A percentile compares a stretch with the other conserved stretches of the same genome.
phyloP scores from a whole-genome alignment of 2,888 invertebrate species.

The Ornithoptera priamus region DNA sequence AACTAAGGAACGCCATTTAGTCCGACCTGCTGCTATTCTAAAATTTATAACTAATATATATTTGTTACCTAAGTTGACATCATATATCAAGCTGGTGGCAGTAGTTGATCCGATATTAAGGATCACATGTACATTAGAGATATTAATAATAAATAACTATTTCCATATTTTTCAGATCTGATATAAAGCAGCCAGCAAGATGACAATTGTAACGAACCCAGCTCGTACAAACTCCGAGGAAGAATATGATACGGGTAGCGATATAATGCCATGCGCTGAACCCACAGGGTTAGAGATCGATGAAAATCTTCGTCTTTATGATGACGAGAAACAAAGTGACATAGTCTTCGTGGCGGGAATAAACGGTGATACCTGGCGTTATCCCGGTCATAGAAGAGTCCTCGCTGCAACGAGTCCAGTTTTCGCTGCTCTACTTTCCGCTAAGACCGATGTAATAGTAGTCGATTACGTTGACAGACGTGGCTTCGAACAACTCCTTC shows the following conservation, averaged over 20 bases:
- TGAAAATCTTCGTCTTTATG: slow-evolving; percentile 64
- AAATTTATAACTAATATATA: too few species aligned
- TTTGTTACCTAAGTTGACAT: too few species aligned
- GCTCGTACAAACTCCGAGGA: slow-evolving; percentile 51
- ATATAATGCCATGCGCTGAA: slow-evolving; percentile 39
- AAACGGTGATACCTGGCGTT: slow-evolving; percentile 83
- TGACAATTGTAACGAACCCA: slow-evolving; percentile 76
- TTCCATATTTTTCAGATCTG: slow-evolving; percentile 52
- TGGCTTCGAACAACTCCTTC: slow-evolving; percentile 83
- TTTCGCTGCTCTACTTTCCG: slow-evolving; percentile 79
- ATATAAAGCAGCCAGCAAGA: slow-evolving; percentile 40
- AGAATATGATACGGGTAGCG: slow-evolving; percentile 49
- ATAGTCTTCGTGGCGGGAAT: slow-evolving; percentile 83
- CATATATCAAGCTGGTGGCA: too few species aligned
- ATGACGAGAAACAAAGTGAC: slow-evolving; percentile 80
- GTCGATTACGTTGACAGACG: slow-evolving; percentile 83
- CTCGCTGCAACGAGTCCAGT: slow-evolving; percentile 83
- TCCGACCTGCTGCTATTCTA: too few species aligned
- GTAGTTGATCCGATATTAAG: too few species aligned
- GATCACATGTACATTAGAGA: too few species aligned
- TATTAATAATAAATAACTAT: slow-evolving; percentile 5
- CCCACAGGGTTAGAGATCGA: slow-evolving; percentile 45
- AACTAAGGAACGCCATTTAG: too few species aligned
- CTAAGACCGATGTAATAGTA: slow-evolving; percentile 67
- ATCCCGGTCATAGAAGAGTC: slow-evolving; percentile 83